Evolutionary conservation across 2,888 invertebrate species (phyloP), one percentile per base, ranked within the genome.

Genomic region (Mamestra brassicae): DNA sequence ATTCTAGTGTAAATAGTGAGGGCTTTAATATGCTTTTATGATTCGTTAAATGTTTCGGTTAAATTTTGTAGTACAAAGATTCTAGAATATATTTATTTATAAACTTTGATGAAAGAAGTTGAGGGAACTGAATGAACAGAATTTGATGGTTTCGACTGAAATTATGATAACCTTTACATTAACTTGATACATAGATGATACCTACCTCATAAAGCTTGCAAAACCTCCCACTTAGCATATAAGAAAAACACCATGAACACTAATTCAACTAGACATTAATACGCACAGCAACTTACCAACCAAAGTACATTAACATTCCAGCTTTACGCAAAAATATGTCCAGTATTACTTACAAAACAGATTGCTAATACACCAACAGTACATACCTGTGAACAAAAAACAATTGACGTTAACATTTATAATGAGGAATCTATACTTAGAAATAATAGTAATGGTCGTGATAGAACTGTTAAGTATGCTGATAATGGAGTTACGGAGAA

Each of bases 1-100:
- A 90, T 89, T 90, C 84, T 62, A 85, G 75, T 69, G 85, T 85
- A 93, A 93, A 93, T 90, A 91, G 85, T 82, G 76, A 78, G 71
- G 79, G 72, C 61, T 84, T 86, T 84, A 79, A 77, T 79, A 74
- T 34, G 57, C 47, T 60, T 69, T 60, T 63, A 68, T 62, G 70
- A 80, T 61, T 34, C 15, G 38, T 55, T 75, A 58, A 55, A 62
- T 58, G 50, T 65, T 80, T 68, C 11, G 42, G 45, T 63, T 62
- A 42, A 58, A 52, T 52, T 52, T 62, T 10, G n/a, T 42, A 17
- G 17, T 45, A 7, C 36, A n/a, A 17, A 13, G 26, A 52, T 47
- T 13, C 4, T n/a, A n/a, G 3, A 13, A 13, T 7, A 4, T n/a
- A 42, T 45, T 45, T 45, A 26, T 13, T 62, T 61, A 26, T 26